Evolutionary conservation across 2,797 vertebrate genomes (phyloP).

Genomic region (Echeneis naucrates): DNA sequence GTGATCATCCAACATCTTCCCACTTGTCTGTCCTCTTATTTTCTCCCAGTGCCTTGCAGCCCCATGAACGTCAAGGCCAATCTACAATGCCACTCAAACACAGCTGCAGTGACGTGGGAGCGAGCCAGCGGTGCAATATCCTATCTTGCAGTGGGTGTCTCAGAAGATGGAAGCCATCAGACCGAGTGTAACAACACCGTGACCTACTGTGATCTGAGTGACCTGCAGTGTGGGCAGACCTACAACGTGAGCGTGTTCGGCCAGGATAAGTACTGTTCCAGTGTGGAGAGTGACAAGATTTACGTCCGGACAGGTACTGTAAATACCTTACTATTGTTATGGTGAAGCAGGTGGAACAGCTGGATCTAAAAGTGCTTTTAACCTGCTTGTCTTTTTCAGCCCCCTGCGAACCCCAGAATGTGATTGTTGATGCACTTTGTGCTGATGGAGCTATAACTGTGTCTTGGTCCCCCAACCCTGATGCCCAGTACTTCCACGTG

Average conservation of each 20-base stretch:
- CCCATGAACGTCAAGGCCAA: constrained; percentile 72
- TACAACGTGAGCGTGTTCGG: constrained; percentile 79
- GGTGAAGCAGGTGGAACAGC: background rate
- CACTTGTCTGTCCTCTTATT: constrained; percentile 3
- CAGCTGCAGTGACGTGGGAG: constrained; percentile 81
- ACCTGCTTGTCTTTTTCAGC: constrained; percentile 50
- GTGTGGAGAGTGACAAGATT: constrained; percentile 52
- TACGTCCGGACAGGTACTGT: constrained; percentile 76
- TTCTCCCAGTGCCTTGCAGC: constrained; percentile 77
- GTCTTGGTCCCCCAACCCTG: constrained; percentile 75
- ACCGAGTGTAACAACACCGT: constrained; percentile 70
- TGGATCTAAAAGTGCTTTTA: background rate
- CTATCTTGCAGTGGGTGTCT: constrained; percentile 70
- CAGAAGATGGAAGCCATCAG: constrained; percentile 49
- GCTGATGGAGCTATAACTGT: constrained; percentile 55
- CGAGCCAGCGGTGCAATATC: constrained; percentile 69
- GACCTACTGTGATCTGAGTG: constrained; percentile 73
- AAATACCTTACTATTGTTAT: background rate
- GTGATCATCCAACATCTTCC: background rate
- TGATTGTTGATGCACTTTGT: constrained; percentile 68
- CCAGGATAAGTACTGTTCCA: constrained; percentile 70
- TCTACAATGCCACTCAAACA: constrained; percentile 70
- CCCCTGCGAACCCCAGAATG: constrained; percentile 79
- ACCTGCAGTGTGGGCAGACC: constrained; percentile 77
- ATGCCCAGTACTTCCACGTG: constrained; percentile 75